Conservation (phyloP, 2,797 vertebrate genomes). For the Spinibarbus caldwelli region DNA sequence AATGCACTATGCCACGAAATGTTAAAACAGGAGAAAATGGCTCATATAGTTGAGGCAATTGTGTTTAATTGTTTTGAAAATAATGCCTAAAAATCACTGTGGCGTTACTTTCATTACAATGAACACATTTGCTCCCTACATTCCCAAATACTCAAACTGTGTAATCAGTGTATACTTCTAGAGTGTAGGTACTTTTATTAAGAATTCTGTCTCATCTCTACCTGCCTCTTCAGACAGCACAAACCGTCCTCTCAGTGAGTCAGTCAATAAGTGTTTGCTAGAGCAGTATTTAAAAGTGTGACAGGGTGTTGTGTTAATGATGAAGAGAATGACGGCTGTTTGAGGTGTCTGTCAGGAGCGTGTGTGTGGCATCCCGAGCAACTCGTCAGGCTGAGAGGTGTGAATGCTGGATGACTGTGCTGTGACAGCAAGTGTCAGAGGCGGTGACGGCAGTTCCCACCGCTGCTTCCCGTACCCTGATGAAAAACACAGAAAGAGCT, state of each 20-base stretch:
- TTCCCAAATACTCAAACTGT: background rate
- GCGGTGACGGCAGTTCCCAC: constrained; percentile 31
- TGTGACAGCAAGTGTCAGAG: constrained; percentile 55
- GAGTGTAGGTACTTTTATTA: background rate
- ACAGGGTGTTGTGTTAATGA: constrained; percentile 52
- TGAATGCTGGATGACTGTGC: constrained; percentile 33
- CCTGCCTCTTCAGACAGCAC: constrained; percentile 21
- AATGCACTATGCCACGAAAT: background rate
- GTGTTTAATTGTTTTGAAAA: background rate
- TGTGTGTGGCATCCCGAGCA: constrained; percentile 13
- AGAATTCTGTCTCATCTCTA: constrained; percentile 8
- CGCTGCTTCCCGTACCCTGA: constrained; percentile 36
- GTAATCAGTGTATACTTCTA: background rate
- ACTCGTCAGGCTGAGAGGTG: constrained; percentile 46
- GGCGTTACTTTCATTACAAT: background rate
- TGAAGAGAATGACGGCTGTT: constrained; percentile 46
- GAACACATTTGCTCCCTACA: background rate
- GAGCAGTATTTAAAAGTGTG: constrained; percentile 45
- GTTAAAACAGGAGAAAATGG: background rate
- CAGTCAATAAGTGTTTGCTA: constrained; percentile 32
- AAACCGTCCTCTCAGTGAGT: constrained; percentile 15
- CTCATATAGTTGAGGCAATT: too few species aligned
- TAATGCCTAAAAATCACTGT: background rate
- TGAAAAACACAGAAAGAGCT: constrained; percentile 46
- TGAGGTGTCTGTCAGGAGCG: constrained; percentile 42